A percentile compares a stretch with the other conserved stretches of the same genome.
Conservation (phyloP, 2,888 invertebrate genomes). For the Nasonovia ribisnigri region DNA sequence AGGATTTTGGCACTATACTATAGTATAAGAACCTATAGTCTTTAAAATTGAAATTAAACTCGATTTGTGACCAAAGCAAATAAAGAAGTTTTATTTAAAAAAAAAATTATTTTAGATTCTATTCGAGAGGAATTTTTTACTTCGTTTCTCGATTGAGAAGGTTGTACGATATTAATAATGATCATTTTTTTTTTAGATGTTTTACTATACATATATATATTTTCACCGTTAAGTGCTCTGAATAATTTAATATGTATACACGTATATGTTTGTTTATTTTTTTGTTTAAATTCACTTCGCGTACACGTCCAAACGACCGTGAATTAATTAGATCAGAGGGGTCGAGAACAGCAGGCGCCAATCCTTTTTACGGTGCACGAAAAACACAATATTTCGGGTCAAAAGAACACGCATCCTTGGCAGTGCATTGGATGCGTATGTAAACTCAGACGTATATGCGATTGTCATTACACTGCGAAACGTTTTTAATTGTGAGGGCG, state of each 20-base stretch:
- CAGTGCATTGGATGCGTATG: not conserved
- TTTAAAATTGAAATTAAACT: not conserved
- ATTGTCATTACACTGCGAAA: not conserved
- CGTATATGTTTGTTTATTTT: slow-evolving; percentile 3
- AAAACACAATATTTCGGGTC: slow-evolving; percentile 12
- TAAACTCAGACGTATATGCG: not conserved
- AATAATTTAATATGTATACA: not conserved
- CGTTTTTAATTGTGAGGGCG: not conserved
- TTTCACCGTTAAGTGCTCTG: not conserved
- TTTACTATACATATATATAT: not conserved
- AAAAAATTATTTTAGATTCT: not conserved
- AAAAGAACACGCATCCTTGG: not conserved
- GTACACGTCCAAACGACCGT: slow-evolving; percentile 13
- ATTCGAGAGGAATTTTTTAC: not conserved
- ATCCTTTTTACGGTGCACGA: slow-evolving; percentile 37
- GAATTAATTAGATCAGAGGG: slow-evolving; percentile 34
- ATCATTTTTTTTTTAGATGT: not conserved
- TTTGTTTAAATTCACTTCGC: not conserved
- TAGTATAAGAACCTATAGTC: not conserved
- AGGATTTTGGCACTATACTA: not conserved
- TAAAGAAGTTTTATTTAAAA: too few relatives aligned
- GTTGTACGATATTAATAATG: not conserved
- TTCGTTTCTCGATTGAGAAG: not conserved
- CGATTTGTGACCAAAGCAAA: not conserved
- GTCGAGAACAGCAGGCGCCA: slow-evolving; percentile 46